Conservation (phyloP, 1,140 invertebrate genomes). For the Drosophila albomicans region DNA sequence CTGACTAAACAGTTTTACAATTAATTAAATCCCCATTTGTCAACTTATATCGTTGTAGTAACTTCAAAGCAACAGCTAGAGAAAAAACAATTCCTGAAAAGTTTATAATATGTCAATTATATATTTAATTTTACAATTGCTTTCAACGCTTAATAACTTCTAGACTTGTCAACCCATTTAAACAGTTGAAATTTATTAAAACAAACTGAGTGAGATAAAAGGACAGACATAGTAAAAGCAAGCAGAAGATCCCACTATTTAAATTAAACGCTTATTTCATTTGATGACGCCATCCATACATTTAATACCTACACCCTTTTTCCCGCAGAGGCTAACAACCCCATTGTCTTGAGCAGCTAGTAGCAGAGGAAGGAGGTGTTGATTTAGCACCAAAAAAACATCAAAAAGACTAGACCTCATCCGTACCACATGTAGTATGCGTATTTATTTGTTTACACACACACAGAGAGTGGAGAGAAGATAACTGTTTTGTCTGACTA, state of each 20-base stretch:
- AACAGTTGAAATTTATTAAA: not conserved
- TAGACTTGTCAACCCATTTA: not conserved
- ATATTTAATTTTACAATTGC: no score
- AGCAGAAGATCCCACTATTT: not conserved
- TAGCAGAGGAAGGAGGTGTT: not conserved
- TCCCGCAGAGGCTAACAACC: not conserved
- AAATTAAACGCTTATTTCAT: not conserved
- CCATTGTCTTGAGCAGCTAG: not conserved
- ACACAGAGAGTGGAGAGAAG: conserved; percentile 12
- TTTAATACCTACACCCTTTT: not conserved
- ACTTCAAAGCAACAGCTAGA: no score
- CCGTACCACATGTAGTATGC: conserved; percentile 4
- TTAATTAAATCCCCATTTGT: no score
- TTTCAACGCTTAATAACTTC: not conserved
- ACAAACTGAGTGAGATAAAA: not conserved
- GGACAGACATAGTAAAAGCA: not conserved
- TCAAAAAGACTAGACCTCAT: conserved; percentile 19
- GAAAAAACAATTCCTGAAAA: no score
- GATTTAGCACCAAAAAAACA: conserved; percentile 17
- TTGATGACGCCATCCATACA: conserved; percentile 21
- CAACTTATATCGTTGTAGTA: no score
- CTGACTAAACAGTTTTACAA: no score
- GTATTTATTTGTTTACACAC: conserved; percentile 70
- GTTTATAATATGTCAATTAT: no score
- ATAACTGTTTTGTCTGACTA: conserved; percentile 41